Evolutionary conservation across 2,113 vertebrate species (phyloP).

Genomic region (Petroica traversi): DNA sequence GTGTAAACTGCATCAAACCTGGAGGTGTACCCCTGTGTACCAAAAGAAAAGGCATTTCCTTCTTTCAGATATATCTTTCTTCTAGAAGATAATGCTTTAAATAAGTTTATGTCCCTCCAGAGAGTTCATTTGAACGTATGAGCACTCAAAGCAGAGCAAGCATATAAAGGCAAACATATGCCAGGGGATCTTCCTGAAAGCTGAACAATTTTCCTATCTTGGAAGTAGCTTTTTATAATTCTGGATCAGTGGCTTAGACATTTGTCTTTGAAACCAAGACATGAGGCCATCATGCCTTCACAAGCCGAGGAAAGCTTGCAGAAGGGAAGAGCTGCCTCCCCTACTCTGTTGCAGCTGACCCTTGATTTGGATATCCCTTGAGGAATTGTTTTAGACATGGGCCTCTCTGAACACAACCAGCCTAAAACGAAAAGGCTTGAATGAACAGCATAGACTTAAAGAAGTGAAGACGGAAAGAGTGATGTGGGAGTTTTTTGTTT

Average conservation of each 20-base stretch:
- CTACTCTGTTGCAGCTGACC: neutral
- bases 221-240: neutral
- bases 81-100: neutral
- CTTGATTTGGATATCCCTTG: neutral
- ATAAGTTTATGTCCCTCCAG: neutral
- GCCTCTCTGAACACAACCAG: neutral
- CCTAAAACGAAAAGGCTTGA: neutral
- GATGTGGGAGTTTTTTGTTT: neutral
- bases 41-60: neutral
- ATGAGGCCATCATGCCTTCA: neutral
- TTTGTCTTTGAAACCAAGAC: neutral
- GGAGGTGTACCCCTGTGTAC: accelerated
- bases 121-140: neutral
- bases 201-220: neutral
- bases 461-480: neutral
- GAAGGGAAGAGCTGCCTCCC: neutral
- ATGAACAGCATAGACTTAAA: neutral
- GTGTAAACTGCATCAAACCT: neutral
- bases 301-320: accelerated
- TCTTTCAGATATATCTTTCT: neutral
- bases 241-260: neutral
- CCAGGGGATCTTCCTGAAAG: neutral
- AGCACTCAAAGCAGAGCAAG: neutral
- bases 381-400: neutral
- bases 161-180: neutral